Base-by-base conservation (phyloP, 1,140 invertebrate genomes). In the Drosophila ercepeae region DNA sequence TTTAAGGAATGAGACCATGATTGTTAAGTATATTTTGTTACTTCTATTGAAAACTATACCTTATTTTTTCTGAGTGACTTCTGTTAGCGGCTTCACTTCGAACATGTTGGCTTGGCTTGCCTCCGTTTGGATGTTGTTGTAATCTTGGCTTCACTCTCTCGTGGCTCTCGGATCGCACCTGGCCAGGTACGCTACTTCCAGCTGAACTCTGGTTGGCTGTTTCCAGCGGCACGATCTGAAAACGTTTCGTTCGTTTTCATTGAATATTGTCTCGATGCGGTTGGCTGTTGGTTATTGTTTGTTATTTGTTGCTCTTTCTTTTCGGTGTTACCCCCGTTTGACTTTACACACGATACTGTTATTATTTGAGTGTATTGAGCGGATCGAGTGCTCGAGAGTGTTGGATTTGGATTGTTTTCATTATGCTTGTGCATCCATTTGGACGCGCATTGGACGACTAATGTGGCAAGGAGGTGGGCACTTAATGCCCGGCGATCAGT, bases 341-440 rank as follows among this genome's bases (percentile, higher is more conserved):
- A 46, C 51, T 57, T 55, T 84, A 84, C 81, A 74, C 82, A 86
- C 73, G 84, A 63, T 84, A 84, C 81, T 88, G 81, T 84, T 84
- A 84, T 79, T 72, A 72, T 72, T 58, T 34, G 42, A 48, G 13
- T 83, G 61, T 68, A 41, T 55, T 59, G 65, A n/a, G 67, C 51
- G 36, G 32, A 32, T 32, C 34, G 32, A 29, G 23, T 25, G 41
- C 50, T 19, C 39, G 7, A 45, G 49, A 39, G 44, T 53, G 36
- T 29, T 58, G 53, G 60, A 44, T 27, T 55, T 44, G 51, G 34
- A 36, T 39, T 69, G 75, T 54, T 70, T 82, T 60, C 65, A 75
- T 79, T 86, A 81, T 86, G 83, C 83, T 79, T 83, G 79, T 72
- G 76, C 79, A 86, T 84, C 75, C 72, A 84, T 86, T 86, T 86